These are phyloP conservation scores for Epinephelus fuscoguttatus DNA, from an alignment of 2,113 vertebrate species.

Conservation along the genomic window DNA sequence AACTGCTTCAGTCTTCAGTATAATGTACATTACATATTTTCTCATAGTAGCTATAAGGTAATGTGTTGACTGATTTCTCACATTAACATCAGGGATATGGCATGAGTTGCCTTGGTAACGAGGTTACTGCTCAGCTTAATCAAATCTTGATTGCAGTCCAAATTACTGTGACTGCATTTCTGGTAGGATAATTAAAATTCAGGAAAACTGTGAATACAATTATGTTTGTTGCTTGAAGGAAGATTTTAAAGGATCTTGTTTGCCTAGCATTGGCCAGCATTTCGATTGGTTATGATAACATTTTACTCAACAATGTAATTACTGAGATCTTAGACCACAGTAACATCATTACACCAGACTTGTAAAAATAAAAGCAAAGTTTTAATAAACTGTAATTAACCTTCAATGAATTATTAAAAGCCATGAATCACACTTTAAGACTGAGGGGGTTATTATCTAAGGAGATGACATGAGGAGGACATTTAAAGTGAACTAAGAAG, in stretches of 20 bases:
- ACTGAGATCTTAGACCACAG: not conserved
- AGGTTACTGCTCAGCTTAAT: not conserved
- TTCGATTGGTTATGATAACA: not conserved
- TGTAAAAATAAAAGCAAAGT: too few relatives aligned
- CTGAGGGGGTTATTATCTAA: not conserved
- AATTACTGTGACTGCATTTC: not conserved
- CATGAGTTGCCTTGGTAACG: not conserved
- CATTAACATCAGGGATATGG: not conserved
- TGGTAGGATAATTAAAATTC: not conserved
- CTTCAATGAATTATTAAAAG: not conserved
- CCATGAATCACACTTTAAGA: not conserved
- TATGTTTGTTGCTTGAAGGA: too few relatives aligned
- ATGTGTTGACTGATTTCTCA: not conserved
- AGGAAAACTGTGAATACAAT: too few relatives aligned
- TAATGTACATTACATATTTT: not conserved
- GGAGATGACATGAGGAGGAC: not conserved
- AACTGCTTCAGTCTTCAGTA: not conserved
- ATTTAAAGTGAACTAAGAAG: not conserved
- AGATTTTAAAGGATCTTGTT: not conserved
- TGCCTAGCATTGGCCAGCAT: not conserved
- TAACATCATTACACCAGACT: not conserved
- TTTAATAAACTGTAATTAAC: not conserved
- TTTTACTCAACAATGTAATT: not conserved
- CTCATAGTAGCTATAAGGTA: not conserved
- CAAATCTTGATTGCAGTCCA: conserved; percentile 4